Evolutionary conservation across 2,113 vertebrate genomes (phyloP), one percentile per base, ranked within the genome.

Genomic region (Phylloscopus trochiloides): DNA sequence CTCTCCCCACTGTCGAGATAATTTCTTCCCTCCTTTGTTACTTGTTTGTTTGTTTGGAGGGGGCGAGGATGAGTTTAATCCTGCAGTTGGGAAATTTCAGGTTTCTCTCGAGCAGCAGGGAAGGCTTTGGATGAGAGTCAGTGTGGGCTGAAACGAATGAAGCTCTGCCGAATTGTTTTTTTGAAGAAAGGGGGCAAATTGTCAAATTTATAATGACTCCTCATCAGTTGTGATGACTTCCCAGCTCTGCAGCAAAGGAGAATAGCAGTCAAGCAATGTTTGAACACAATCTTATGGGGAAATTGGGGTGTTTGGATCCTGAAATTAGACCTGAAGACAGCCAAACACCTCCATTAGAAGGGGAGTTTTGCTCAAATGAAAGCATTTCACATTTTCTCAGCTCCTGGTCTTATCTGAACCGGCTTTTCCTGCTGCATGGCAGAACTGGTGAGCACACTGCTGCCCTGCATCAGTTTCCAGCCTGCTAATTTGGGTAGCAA

Each of bases 151-250:
- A 55, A 71, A 80, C 48, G 54, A 86, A 68, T 1, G 8, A 54
- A 84, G 43, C 77, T 54, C 71, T 45, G 71, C 74, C 17, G 54
- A 86, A 68, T 2, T 54, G 10, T 6, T 36, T 86, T 88, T 73
- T 54, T 79, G 36, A 95, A 87, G 77, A 76, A 76, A 87, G 91
- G 95, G 82, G 92, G 54, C 50, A 76, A 96, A 91, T 90, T 90
- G 80, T 97, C 90, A 89, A 90, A 86, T 95, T 95, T n/a, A 62
- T 92, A 92, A 94, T 38, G 71, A 80, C 63, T 79, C 66, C 73
- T 58, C 67, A 65, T 76, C 88, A 50, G 59, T 63, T 3, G 3
- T 5, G 43, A 82, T 38, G 66, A 58, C 65, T 93, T 89, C 80
- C 84, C 51, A 66, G 66, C 89, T 89, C 86, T 42, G 94, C 82